Conservation (phyloP, 2,113 vertebrate genomes). For the Poeciliopsis prolifica region DNA sequence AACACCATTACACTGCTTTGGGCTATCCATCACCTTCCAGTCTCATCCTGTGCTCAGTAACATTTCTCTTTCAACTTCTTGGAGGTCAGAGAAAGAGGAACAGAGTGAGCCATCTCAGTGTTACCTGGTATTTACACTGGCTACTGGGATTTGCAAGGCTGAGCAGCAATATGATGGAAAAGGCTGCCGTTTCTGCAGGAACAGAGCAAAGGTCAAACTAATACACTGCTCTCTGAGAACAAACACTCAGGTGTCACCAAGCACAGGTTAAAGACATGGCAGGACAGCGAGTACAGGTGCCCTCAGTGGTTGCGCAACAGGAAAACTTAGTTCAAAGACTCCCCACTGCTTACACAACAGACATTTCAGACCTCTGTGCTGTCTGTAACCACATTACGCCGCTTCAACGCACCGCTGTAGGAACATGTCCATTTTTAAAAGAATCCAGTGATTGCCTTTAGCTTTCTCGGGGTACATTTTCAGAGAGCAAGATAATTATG, state of each 20-base stretch:
- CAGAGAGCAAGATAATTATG: constrained; percentile 4
- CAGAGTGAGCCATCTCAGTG: constrained; percentile 43
- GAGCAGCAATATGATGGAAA: constrained; percentile 25
- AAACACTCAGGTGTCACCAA: constrained; percentile 55
- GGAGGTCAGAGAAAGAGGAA: constrained; percentile 60
- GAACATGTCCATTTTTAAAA: constrained; percentile 22
- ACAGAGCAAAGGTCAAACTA: constrained; percentile 57
- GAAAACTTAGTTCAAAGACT: constrained; percentile 60
- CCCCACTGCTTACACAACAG: constrained; percentile 56
- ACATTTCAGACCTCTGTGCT: constrained; percentile 50
- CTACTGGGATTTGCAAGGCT: constrained; percentile 6
- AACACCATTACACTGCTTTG: constrained; percentile 50
- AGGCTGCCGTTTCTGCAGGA: constrained; percentile 53
- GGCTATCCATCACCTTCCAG: constrained; percentile 61
- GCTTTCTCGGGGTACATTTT: constrained; percentile 21
- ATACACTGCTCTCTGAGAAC: constrained; percentile 62
- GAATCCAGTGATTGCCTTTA: background rate
- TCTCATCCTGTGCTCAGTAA: constrained; percentile 34
- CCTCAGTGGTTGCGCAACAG: constrained; percentile 55
- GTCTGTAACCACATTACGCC: constrained; percentile 32
- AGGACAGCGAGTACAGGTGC: constrained; percentile 43
- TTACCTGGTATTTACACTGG: constrained; percentile 45
- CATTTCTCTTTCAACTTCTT: constrained; percentile 66
- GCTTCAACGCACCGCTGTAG: background rate
- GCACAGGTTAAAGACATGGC: constrained; percentile 56